Evolutionary conservation across 2,888 invertebrate genomes (phyloP).

Genomic region (Shargacucullia verbasci): DNA sequence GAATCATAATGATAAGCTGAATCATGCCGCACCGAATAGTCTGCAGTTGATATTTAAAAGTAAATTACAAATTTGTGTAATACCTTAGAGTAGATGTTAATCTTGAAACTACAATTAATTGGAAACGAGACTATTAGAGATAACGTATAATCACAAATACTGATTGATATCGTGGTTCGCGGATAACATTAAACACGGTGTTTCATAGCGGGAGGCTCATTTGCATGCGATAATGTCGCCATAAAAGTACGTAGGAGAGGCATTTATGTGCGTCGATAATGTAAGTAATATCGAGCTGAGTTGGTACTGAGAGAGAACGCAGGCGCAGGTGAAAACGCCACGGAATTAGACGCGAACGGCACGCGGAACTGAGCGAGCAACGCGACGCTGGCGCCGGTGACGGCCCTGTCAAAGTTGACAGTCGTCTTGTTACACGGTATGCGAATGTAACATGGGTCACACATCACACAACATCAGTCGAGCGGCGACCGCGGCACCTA

Average conservation of each 20-base stretch:
- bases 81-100: conserved; percentile 1
- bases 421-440: conserved; percentile 1
- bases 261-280: conserved; percentile 13
- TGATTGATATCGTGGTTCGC: conserved; percentile 8
- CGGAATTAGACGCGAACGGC: conserved; percentile 24
- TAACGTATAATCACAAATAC: conserved; percentile 8
- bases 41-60: too few relatives aligned
- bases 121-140: conserved; percentile 17
- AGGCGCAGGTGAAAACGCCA: background rate
- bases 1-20: too few relatives aligned
- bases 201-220: conserved; percentile 17
- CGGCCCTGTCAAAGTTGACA: background rate
- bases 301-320: background rate
- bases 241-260: conserved; percentile 1
- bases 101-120: conserved; percentile 1
- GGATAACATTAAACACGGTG: conserved; percentile 5
- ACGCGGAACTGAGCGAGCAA: conserved; percentile 16
- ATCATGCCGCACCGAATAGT: too few relatives aligned
- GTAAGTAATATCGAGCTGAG: background rate
- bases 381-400: background rate
- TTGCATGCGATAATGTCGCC: conserved; percentile 19
- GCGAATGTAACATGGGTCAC: background rate
- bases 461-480: too few relatives aligned
- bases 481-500: too few relatives aligned
- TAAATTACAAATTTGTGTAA: background rate